Conservation (phyloP, 2,113 vertebrate species). For the Anarrhichthys ocellatus region DNA sequence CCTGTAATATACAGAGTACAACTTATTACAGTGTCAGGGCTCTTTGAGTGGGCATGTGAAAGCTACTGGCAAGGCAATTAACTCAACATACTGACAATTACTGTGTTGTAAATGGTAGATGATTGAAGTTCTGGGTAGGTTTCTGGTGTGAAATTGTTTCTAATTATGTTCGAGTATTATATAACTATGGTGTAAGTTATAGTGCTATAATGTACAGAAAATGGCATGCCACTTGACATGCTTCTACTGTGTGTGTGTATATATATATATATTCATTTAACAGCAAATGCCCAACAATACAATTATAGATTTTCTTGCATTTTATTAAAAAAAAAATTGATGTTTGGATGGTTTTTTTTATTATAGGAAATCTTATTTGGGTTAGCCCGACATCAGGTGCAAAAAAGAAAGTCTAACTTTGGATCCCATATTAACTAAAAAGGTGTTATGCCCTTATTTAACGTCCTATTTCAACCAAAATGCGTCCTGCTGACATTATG, state of each 20-base stretch:
- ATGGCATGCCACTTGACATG: not conserved
- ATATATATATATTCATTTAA: not conserved
- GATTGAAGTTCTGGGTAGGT: not conserved
- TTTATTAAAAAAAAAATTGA: not conserved
- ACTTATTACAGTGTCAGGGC: not conserved
- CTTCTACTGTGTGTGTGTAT: not conserved
- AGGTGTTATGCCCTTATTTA: not conserved
- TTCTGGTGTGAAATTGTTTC: not conserved
- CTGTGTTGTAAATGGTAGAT: not conserved
- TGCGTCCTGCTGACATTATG: not conserved
- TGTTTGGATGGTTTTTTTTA: not conserved
- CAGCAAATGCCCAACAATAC: not conserved
- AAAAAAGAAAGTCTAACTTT: not conserved
- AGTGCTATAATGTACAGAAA: not conserved
- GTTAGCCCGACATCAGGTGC: not conserved
- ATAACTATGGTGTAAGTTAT: not conserved
- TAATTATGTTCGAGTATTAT: not conserved
- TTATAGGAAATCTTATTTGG: not conserved
- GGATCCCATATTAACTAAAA: not conserved
- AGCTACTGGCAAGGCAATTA: not conserved
- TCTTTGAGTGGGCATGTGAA: not conserved
- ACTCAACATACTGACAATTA: not conserved
- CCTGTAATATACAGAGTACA: conserved; percentile 63
- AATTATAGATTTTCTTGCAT: not conserved
- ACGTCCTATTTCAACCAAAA: conserved; percentile 1